These are phyloP conservation scores for Mirounga angustirostris DNA, from an alignment of 2,113 vertebrate genomes.

Conservation along the genomic window DNA sequence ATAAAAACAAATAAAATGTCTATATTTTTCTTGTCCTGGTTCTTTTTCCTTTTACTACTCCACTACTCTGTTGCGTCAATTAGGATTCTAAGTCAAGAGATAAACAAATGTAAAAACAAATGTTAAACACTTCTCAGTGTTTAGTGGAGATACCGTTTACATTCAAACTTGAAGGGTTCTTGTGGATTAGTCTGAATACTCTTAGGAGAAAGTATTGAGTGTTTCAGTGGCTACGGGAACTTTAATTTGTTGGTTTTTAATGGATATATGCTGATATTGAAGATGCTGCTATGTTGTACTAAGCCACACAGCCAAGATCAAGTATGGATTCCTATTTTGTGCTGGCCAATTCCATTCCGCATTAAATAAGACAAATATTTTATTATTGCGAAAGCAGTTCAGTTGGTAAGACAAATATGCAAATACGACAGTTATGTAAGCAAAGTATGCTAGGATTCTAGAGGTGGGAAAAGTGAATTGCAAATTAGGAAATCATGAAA, in stretches of 20 bases:
- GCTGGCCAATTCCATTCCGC: not conserved
- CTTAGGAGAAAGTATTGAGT: not conserved
- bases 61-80: not conserved
- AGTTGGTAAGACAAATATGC: not conserved
- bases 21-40: not conserved
- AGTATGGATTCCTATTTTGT: not conserved
- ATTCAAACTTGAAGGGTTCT: not conserved
- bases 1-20: not conserved
- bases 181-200: not conserved
- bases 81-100: not conserved
- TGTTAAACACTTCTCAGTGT: not conserved
- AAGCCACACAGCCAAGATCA: not conserved
- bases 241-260: not conserved
- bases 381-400: not conserved
- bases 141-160: not conserved
- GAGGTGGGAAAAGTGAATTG: not conserved
- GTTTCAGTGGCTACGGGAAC: not conserved
- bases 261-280: not conserved
- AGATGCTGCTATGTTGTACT: not conserved
- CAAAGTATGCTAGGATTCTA: not conserved
- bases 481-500: not conserved
- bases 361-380: not conserved
- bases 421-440: not conserved
- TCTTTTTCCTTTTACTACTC: not conserved
- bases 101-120: constrained; percentile 3